phyloP scores from a whole-genome alignment of 2,888 invertebrate genomes.

The Cerastis rubricosa region DNA sequence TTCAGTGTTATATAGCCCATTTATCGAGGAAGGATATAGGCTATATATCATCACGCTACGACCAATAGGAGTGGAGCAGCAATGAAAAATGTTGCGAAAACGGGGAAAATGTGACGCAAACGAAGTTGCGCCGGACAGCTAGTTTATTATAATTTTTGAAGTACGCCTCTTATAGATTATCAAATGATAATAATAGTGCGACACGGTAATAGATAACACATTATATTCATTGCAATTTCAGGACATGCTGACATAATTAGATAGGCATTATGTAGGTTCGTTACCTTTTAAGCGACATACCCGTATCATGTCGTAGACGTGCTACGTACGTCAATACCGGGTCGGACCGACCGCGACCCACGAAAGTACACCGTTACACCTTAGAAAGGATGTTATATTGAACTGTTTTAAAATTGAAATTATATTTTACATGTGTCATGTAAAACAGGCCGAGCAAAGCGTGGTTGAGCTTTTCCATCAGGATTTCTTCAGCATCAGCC shows the following conservation, averaged over 20 bases:
- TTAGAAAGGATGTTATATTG: neutral
- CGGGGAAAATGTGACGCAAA: too few species aligned
- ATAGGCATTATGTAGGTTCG: neutral
- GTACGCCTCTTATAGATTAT: conserved; percentile 5
- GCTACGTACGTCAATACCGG: neutral
- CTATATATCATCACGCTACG: too few species aligned
- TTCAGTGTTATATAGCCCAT: too few species aligned
- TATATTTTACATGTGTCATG: too few species aligned
- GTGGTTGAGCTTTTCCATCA: neutral
- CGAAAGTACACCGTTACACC: neutral
- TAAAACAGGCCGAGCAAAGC: neutral
- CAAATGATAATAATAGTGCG: conserved; percentile 27
- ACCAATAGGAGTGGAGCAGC: too few species aligned
- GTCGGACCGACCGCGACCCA: neutral
- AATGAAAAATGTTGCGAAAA: too few species aligned
- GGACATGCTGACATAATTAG: neutral
- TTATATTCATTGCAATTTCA: conserved; percentile 29
- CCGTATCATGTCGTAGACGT: neutral
- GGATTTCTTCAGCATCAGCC: neutral
- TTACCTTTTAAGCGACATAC: neutral
- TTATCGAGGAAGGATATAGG: too few species aligned
- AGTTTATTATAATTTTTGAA: conserved; percentile 13
- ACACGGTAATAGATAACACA: conserved; percentile 28
- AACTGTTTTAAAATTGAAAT: too few species aligned
- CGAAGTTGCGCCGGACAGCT: too few species aligned